Base-by-base conservation (phyloP, 2,113 vertebrate species). In the Laticauda laticaudata region DNA sequence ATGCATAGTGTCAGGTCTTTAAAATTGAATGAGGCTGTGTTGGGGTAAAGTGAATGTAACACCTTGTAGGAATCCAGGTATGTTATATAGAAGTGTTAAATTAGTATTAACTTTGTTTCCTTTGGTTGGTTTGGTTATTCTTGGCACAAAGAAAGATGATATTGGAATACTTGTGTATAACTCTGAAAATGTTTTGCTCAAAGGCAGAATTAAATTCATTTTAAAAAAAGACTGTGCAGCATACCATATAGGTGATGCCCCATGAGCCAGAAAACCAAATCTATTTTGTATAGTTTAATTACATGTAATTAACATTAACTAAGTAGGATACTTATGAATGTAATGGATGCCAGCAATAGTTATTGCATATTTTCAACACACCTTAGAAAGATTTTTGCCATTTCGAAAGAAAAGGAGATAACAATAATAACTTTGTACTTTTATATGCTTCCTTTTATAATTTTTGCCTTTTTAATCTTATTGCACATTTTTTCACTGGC, bases 1-100 rank as follows among this genome's bases (percentile, higher is more conserved):
- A 75, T 56, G 90, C 92, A 87, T 95, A 97, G 96, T 95, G 94
- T 95, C 96, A 96, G 95, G 90, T 56, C 93, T 96, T 94, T 93
- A 95, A 54, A 96, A 96, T 90, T 97, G 92, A 94, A 95, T 96
- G 88, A 95, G 92, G 91, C 96, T 94, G 92, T 95, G 55, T 55
- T 92, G 88, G n/a, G 87, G 91, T 69, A 93, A 61, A 95, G 87
- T 88, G 61, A 54, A 92, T 96, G 92, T 3, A 45, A 54, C 94
- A 95, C 64, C 92, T 94, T 93, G 7, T 45, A 94, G 96, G 92
- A 96, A 96, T 89, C 87, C 90, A 96, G 91, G 69, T 91, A 93
- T 93, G 24, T 94, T 92, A 92, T 93, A 87, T 90, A 91, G n/a
- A 94, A 95, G 29, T 91, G 75, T 34, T 14, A 85, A 34, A 92